phyloP scores from a whole-genome alignment of 2,888 invertebrate genomes.

The Tridacna gigas region DNA sequence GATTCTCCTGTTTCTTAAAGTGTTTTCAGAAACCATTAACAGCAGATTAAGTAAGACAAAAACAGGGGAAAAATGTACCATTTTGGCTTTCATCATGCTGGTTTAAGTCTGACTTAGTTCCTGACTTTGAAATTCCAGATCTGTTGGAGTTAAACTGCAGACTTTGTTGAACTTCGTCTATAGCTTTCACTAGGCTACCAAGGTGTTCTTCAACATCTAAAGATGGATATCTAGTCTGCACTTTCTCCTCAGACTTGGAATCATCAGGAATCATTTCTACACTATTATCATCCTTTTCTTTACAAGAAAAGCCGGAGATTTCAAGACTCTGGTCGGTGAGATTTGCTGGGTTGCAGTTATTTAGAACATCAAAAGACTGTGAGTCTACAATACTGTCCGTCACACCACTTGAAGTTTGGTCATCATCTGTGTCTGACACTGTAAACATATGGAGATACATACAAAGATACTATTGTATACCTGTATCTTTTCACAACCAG shows the following conservation, averaged over 20 bases:
- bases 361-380: constrained; percentile 18
- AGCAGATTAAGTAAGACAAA: too few relatives aligned
- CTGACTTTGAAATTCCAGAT: too few relatives aligned
- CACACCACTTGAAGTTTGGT: background rate
- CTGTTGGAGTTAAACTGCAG: too few relatives aligned
- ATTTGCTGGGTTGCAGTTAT: background rate
- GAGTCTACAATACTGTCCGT: background rate
- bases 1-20: too few relatives aligned
- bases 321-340: background rate
- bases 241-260: background rate
- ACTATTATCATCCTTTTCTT: background rate
- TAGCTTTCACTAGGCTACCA: constrained; percentile 9
- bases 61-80: too few relatives aligned
- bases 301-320: background rate
- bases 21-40: too few relatives aligned
- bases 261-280: background rate
- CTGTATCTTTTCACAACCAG: too few relatives aligned
- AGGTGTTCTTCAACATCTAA: constrained; percentile 18
- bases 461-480: too few relatives aligned
- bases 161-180: constrained; percentile 8
- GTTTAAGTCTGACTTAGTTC: too few relatives aligned
- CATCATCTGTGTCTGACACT: constrained; percentile 24
- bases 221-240: background rate
- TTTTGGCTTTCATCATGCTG: too few relatives aligned
- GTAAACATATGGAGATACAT: background rate